phyloP scores from a whole-genome alignment of 2,888 invertebrate species.

The Clostera curtula region DNA sequence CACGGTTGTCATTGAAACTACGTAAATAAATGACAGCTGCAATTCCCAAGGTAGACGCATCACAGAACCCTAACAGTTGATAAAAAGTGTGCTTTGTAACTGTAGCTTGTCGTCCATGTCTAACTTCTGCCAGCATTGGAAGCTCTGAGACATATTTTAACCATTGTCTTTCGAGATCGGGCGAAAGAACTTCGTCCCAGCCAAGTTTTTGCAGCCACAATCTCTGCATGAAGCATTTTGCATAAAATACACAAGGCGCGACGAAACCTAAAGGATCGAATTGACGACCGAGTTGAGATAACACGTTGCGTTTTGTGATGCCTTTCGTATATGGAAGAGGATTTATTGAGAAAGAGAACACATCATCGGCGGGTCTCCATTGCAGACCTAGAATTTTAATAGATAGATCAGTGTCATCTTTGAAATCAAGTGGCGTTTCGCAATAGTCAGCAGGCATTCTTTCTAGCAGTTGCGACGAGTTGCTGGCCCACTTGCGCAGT shows the following conservation, averaged over 20 bases:
- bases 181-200: not conserved
- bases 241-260: not conserved
- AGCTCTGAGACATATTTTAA: not conserved
- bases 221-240: not conserved
- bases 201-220: not conserved
- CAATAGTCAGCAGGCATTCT: too few relatives aligned
- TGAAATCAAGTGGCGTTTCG: too few relatives aligned
- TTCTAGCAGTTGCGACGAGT: too few relatives aligned
- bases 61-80: not conserved
- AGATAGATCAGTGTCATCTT: too few relatives aligned
- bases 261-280: not conserved
- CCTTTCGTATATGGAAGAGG: too few relatives aligned
- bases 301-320: not conserved
- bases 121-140: not conserved
- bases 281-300: not conserved
- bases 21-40: constrained; percentile 1
- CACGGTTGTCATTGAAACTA: not conserved
- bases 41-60: not conserved
- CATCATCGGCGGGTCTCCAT: too few relatives aligned
- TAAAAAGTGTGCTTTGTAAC: not conserved
- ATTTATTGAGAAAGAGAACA: too few relatives aligned
- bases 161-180: not conserved
- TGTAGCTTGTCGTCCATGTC: not conserved
- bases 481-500: too few relatives aligned
- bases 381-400: too few relatives aligned